Evolutionary conservation across 2,888 invertebrate genomes (phyloP).

Genomic region (Andricus curvator): DNA sequence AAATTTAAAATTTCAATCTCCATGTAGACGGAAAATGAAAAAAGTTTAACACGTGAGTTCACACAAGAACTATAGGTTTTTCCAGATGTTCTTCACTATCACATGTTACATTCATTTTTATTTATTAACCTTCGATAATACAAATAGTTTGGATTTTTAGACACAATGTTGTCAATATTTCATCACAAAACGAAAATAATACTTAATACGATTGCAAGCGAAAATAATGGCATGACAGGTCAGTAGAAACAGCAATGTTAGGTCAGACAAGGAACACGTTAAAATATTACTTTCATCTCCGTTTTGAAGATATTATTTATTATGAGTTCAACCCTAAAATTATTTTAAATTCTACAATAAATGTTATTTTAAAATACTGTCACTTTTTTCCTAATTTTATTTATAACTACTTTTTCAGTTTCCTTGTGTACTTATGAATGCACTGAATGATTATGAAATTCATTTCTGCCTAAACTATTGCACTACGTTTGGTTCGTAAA

Average conservation of each 20-base stretch:
- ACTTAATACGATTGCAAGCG: no score
- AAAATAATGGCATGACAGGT: not conserved
- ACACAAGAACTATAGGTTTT: not conserved
- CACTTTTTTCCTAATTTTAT: no score
- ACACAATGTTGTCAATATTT: not conserved
- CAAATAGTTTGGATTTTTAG: not conserved
- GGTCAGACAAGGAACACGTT: not conserved
- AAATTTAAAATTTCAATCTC: no score
- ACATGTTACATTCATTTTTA: not conserved
- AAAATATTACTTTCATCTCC: not conserved
- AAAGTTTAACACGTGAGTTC: not conserved
- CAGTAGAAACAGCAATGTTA: slow-evolving; percentile 10
- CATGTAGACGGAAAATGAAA: not conserved
- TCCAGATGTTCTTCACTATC: not conserved
- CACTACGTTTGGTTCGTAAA: not conserved
- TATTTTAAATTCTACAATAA: no score
- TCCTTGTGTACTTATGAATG: not conserved
- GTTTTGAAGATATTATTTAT: not conserved
- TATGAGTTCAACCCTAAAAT: no score
- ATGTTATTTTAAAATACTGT: no score
- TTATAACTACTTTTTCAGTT: no score
- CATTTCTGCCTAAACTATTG: not conserved
- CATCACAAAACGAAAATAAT: not conserved
- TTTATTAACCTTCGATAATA: not conserved
- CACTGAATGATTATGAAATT: not conserved